A percentile compares a stretch with the other conserved stretches of the same genome.
Conservation (phyloP, 2,113 vertebrate genomes). For the Okapia johnstoni region DNA sequence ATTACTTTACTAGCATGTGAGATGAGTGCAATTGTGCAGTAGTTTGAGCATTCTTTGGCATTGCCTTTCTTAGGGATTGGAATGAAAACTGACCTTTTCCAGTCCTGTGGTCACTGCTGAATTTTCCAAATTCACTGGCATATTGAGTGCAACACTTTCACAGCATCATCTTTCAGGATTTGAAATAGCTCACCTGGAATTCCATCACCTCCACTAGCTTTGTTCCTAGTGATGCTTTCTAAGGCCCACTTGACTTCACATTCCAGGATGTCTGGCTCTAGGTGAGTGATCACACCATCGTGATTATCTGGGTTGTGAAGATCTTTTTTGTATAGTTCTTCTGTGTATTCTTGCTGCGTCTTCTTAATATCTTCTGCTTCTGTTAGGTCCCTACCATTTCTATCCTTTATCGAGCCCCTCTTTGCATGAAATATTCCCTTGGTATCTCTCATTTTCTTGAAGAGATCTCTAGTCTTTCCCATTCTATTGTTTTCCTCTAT, state of each 20-base stretch:
- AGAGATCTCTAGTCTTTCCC: not conserved
- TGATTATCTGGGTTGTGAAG: not conserved
- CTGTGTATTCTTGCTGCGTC: not conserved
- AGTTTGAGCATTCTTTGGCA: not conserved
- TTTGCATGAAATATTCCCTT: not conserved
- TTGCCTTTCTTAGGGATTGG: not conserved
- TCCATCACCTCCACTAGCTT: not conserved
- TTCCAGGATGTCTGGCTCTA: not conserved
- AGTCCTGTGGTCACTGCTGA: not conserved
- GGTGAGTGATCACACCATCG: not conserved
- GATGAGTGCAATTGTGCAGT: fast-evolving
- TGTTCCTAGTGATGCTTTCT: not conserved
- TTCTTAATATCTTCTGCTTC: not conserved
- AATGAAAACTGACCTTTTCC: not conserved
- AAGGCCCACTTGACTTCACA: not conserved
- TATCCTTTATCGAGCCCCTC: not conserved
- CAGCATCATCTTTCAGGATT: not conserved
- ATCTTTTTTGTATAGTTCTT: not conserved
- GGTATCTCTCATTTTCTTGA: not conserved
- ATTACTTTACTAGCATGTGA: not conserved
- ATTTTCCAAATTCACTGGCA: not conserved
- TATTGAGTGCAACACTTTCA: not conserved
- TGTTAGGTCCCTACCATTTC: not conserved
- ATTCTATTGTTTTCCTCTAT: not conserved
- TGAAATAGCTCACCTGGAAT: not conserved